Evolutionary conservation across 2,888 invertebrate genomes (phyloP), one percentile per base, ranked within the genome.

Genomic region (Orchesella flavescens): DNA sequence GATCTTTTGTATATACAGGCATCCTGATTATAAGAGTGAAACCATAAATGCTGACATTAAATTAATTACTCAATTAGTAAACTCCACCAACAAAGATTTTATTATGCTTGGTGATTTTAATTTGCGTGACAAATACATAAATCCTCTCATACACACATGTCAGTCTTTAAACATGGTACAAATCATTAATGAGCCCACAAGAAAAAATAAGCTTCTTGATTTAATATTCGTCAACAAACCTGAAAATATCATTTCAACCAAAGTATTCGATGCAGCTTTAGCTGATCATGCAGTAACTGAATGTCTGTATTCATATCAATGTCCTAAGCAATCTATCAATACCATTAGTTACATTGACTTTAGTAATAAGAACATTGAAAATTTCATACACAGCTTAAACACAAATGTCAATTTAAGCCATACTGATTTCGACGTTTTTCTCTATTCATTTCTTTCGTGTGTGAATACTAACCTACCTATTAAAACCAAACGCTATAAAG

Each of bases 31-130:
- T n/a, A 46, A 24, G 10, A 44, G 57, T 24, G 59, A 15, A 4
- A 43, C 21, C 3, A 1, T 57, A 10, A 13, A 59, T 34, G 17
- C 24, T 34, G 72, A 71, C 21, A 43, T 49, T 34, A 23, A 57
- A 5, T 12, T 34, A 34, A 34, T 34, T 4, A 4, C 34, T 34
- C 34, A 34, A 49, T 49, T 69, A 46, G 63, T 1, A 5, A 12
- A 63, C 7, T 24, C 1, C 4, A 24, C 1, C 12, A 68, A 19
- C 24, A 24, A 24, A 46, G 1, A 17, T 49, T 53, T 63, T 17
- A 34, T 75, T 12, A 19, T 43, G 10, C 12, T 49, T 13, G 75
- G 75, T 1, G 75, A 75, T 17, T 65, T 75, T 10, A 75, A 75
- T 23, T 17, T 75, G 1, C 46, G 24, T 24, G 21, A 55, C 3